Evolutionary conservation across 2,888 invertebrate genomes (phyloP).

Genomic region (Sphaerophoria rueppellii): DNA sequence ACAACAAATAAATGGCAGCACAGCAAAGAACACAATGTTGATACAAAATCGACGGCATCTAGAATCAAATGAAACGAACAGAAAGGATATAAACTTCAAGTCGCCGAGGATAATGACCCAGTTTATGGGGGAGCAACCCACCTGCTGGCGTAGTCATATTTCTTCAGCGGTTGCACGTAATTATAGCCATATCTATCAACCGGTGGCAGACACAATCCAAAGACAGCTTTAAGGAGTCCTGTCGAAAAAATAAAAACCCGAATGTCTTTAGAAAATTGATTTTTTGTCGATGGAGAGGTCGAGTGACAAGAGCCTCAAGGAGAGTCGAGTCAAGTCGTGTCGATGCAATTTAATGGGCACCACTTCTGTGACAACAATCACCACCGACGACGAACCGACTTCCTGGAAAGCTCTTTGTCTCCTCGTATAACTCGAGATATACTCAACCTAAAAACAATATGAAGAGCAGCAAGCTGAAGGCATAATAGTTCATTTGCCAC

Average conservation of each 20-base stretch:
- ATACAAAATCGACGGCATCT: conserved; percentile 75
- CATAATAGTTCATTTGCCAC: conserved; percentile 55
- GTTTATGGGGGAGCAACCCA: conserved; percentile 49
- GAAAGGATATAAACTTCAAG: conserved; percentile 10
- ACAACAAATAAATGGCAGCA: conserved; percentile 76
- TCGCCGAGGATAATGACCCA: conserved; percentile 34
- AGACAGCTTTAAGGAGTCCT: conserved; percentile 77
- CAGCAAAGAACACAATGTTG: conserved; percentile 76
- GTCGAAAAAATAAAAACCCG: conserved; percentile 40
- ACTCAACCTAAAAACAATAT: conserved; percentile 75
- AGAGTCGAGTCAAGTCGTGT: background rate
- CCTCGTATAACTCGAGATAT: conserved; percentile 28
- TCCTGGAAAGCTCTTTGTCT: conserved; percentile 23
- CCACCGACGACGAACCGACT: background rate
- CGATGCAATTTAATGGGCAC: conserved; percentile 33
- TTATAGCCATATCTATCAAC: conserved; percentile 76
- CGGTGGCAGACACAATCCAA: conserved; percentile 74
- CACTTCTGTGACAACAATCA: conserved; percentile 4
- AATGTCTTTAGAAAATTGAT: conserved; percentile 48
- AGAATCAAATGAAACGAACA: conserved; percentile 12
- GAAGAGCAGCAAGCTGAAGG: conserved; percentile 64
- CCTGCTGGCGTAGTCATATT: conserved; percentile 75
- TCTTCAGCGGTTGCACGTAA: conserved; percentile 75
- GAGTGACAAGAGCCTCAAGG: background rate
- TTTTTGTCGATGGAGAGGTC: background rate